A percentile compares a stretch with the other conserved stretches of the same genome.
phyloP scores from a whole-genome alignment of 2,113 vertebrate genomes.

The Phycodurus eques region DNA sequence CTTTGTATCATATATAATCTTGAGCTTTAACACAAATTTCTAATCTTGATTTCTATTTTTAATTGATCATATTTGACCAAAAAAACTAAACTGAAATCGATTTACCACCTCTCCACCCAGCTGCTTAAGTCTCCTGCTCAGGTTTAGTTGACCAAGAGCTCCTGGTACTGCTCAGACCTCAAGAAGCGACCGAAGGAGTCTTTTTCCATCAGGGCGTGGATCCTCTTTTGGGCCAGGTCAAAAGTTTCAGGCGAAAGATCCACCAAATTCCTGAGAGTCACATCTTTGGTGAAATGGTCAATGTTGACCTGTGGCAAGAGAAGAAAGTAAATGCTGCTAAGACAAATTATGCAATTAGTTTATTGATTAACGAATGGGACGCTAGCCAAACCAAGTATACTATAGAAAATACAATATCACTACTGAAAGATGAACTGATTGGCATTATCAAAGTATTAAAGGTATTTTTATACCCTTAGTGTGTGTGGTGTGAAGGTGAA shows the following conservation, averaged over 20 bases:
- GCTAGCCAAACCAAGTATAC: no score
- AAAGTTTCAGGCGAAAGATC: constrained; percentile 83
- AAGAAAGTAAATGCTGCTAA: not conserved
- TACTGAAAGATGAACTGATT: no score
- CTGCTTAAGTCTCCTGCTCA: constrained; percentile 2
- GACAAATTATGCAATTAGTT: not conserved
- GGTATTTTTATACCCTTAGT: no score
- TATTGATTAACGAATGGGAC: not conserved
- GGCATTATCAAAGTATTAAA: no score
- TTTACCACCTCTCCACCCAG: constrained; percentile 11
- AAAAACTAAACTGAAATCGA: not conserved
- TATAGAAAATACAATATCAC: no score
- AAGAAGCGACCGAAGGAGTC: constrained; percentile 92
- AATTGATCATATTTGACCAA: not conserved
- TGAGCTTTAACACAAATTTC: not conserved
- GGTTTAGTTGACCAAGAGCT: constrained; percentile 73
- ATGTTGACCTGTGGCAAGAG: constrained; percentile 86
- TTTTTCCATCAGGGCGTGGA: constrained; percentile 94
- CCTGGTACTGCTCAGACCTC: constrained; percentile 85
- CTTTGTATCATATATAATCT: not conserved
- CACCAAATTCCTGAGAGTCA: constrained; percentile 90
- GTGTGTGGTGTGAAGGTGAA: no score
- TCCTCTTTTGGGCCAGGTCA: constrained; percentile 89
- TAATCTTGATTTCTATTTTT: not conserved
- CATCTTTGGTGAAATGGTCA: constrained; percentile 89